Evolutionary conservation across 2,113 vertebrate species (phyloP).

Genomic region (Reinhardtius hippoglossoides): DNA sequence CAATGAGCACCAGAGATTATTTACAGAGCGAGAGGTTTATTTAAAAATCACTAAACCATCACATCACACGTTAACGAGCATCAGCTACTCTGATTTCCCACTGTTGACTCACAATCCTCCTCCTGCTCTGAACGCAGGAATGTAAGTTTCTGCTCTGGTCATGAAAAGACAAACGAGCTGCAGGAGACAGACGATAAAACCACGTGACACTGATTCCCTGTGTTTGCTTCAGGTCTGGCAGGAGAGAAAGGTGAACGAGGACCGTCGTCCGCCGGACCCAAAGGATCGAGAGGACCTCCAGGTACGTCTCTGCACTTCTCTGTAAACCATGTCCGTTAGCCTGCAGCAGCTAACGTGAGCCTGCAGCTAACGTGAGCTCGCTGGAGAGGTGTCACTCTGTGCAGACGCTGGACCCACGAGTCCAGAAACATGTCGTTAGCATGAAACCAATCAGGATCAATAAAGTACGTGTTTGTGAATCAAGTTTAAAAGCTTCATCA

Average conservation of each 20-base stretch:
- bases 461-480: no score
- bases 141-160: no score
- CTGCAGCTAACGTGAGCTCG: no score
- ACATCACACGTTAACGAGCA: background rate
- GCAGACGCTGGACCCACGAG: no score
- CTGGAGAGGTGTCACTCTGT: background rate
- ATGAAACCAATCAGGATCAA: no score
- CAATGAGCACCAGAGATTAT: background rate
- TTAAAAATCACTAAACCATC: slow-evolving; percentile 13
- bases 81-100: background rate
- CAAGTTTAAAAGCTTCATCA: no score
- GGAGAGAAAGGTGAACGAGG: slow-evolving; percentile 97
- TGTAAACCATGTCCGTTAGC: background rate
- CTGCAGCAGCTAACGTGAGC: background rate
- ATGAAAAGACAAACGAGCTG: no score
- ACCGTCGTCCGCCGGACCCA: slow-evolving; percentile 83
- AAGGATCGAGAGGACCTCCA: slow-evolving; percentile 89
- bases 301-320: no score
- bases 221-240: slow-evolving; percentile 81
- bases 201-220: background rate
- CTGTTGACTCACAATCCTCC: no score
- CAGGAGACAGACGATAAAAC: background rate
- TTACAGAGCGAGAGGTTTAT: background rate
- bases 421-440: no score
- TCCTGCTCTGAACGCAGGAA: no score